phyloP scores from a whole-genome alignment of 2,113 vertebrate genomes.

The Casuarius casuarius region DNA sequence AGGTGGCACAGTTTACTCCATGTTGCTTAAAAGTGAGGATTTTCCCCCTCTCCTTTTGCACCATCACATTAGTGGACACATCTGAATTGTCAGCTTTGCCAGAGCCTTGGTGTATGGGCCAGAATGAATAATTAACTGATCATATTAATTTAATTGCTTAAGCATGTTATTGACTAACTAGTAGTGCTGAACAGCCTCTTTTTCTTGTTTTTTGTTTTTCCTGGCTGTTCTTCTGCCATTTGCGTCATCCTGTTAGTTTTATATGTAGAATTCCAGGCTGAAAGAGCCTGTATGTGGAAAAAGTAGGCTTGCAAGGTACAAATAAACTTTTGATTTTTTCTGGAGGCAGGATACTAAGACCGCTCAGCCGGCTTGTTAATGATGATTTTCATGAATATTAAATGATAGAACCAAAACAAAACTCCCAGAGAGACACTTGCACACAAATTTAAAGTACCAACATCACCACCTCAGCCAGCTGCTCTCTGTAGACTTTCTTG shows the following conservation, averaged over 20 bases:
- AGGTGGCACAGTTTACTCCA: constrained; percentile 6
- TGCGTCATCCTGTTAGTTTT: not conserved
- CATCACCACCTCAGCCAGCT: constrained; percentile 22
- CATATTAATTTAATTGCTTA: constrained; percentile 17
- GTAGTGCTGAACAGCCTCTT: not conserved
- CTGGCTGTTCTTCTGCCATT: not conserved
- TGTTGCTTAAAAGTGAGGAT: not conserved
- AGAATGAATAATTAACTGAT: not conserved
- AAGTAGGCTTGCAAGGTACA: not conserved
- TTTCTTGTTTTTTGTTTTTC: not conserved
- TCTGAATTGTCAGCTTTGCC: constrained; percentile 35
- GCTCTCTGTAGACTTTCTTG: not conserved
- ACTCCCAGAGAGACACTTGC: constrained; percentile 31
- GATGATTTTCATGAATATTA: constrained; percentile 58
- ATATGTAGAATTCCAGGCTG: not conserved
- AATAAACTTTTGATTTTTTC: constrained; percentile 22
- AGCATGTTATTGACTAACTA: not conserved
- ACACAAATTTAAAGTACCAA: not conserved
- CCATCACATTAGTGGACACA: constrained; percentile 19
- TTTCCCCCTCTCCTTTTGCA: not conserved
- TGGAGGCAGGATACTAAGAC: constrained; percentile 26
- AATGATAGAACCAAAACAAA: constrained; percentile 57
- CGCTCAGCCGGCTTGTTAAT: constrained; percentile 33
- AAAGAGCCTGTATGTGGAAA: not conserved
- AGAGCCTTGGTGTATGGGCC: not conserved